Evolutionary conservation across 2,888 invertebrate genomes (phyloP).

Genomic region (Napeogenes inachia): DNA sequence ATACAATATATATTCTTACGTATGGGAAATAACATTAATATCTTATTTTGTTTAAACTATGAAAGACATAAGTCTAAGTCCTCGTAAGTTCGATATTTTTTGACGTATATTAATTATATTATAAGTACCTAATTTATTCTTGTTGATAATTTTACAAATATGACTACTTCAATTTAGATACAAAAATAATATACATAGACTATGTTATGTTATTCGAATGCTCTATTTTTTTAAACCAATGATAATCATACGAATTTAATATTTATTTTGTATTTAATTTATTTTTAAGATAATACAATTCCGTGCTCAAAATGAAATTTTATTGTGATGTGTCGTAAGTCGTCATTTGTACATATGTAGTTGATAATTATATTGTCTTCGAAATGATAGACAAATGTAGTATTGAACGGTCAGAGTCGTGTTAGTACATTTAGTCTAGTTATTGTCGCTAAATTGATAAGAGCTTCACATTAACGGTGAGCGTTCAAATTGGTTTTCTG

Average conservation of each 20-base stretch:
- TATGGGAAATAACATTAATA: no score
- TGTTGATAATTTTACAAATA: no score
- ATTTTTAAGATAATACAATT: constrained; percentile 17
- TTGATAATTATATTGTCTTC: background rate
- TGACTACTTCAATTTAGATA: no score
- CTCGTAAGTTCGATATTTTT: no score
- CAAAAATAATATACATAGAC: no score
- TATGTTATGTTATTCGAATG: no score
- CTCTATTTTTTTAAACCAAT: constrained; percentile 6
- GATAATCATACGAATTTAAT: constrained; percentile 13
- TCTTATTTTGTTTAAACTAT: no score
- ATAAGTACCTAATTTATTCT: no score
- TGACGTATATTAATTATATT: no score
- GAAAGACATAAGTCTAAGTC: no score
- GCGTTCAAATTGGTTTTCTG: constrained; percentile 4
- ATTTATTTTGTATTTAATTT: constrained; percentile 21
- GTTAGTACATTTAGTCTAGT: background rate
- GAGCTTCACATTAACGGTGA: constrained; percentile 11
- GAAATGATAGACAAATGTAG: background rate
- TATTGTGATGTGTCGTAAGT: constrained; percentile 29
- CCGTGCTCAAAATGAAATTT: constrained; percentile 35
- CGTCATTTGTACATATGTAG: background rate
- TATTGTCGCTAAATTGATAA: background rate
- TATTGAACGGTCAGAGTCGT: background rate
- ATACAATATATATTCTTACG: no score